Conservation (phyloP, 2,797 vertebrate genomes). For the Danionella dracula region DNA sequence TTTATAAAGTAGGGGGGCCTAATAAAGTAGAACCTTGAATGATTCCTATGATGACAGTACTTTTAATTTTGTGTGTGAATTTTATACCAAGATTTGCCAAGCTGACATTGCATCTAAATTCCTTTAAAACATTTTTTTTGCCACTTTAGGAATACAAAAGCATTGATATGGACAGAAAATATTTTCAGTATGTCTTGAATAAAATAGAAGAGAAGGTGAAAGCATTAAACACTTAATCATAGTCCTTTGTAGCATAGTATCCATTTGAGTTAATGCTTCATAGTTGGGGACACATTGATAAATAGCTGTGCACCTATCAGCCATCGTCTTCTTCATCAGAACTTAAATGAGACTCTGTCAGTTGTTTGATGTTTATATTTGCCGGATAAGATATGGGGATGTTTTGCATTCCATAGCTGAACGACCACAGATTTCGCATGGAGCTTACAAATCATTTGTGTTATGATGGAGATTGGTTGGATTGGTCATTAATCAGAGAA, state of each 20-base stretch:
- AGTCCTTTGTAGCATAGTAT: conserved; percentile 20
- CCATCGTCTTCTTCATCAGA: conserved; percentile 21
- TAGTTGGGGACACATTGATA: conserved; percentile 44
- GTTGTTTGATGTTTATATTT: conserved; percentile 16
- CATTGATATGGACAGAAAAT: not conserved
- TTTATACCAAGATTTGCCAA: too few relatives aligned
- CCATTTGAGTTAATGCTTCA: conserved; percentile 42
- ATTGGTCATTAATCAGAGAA: conserved; percentile 36
- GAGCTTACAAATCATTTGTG: not conserved
- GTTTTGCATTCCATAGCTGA: not conserved
- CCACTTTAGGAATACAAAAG: too few relatives aligned
- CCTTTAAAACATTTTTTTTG: too few relatives aligned
- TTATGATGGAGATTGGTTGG: not conserved
- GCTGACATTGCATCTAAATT: too few relatives aligned
- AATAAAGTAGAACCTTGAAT: too few relatives aligned
- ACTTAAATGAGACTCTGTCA: conserved; percentile 4
- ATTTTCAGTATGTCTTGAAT: not conserved
- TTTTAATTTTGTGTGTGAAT: too few relatives aligned
- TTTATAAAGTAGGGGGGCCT: too few relatives aligned
- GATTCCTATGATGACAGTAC: too few relatives aligned
- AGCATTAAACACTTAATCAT: conserved; percentile 27
- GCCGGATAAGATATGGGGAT: not conserved
- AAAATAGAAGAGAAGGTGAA: conserved; percentile 1
- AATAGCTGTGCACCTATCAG: conserved; percentile 20
- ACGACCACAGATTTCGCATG: not conserved